Conservation (phyloP, 2,797 vertebrate species). For the Euphonia xanthogaster region DNA sequence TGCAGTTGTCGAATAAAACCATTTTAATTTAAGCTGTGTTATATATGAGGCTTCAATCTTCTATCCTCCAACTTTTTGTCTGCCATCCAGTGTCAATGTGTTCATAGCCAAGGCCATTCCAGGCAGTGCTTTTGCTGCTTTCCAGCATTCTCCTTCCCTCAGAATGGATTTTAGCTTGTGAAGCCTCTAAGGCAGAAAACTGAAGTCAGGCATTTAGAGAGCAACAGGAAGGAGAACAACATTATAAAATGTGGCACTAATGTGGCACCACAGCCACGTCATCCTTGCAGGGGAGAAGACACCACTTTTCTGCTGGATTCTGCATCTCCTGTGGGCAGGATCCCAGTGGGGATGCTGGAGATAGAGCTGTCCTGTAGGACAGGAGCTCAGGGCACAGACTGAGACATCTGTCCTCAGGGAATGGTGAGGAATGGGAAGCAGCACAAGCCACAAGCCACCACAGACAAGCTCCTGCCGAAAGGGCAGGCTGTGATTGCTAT, state of each 20-base stretch:
- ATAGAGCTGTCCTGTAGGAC: not conserved
- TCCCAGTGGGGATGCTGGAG: not conserved
- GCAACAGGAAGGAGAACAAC: not conserved
- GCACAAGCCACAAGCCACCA: not conserved
- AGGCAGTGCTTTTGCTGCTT: not conserved
- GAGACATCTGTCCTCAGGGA: not conserved
- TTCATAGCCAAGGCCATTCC: not conserved
- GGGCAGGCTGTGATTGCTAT: not conserved
- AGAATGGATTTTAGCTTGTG: not conserved
- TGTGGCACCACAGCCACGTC: accelerated
- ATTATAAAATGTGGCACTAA: not conserved
- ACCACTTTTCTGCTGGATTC: not conserved
- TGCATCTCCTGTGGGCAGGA: not conserved
- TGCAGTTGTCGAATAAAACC: not conserved
- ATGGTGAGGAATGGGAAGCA: not conserved
- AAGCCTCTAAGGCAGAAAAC: not conserved
- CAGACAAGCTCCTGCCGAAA: not conserved
- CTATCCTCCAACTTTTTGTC: not conserved
- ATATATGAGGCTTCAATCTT: not conserved
- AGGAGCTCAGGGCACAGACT: not conserved
- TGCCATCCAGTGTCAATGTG: not conserved
- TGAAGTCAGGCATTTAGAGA: not conserved
- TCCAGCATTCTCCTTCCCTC: not conserved
- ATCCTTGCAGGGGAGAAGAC: not conserved
- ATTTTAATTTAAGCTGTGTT: not conserved